These are phyloP conservation scores for Laupala kohalensis DNA, from an alignment of 1,140 invertebrate genomes.

Conservation along the genomic window DNA sequence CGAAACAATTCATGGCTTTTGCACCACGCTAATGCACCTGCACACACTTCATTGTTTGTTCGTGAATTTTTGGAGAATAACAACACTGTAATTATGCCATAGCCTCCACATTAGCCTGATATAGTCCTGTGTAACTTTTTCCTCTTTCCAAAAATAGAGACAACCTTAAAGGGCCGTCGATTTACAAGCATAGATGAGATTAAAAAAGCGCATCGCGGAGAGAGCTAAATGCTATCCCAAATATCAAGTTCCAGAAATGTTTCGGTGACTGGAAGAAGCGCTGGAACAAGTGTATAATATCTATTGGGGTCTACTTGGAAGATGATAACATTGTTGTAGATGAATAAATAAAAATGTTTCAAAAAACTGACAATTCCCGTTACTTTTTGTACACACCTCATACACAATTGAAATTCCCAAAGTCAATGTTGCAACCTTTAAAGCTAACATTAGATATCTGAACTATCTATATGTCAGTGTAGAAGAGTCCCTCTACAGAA, in stretches of 20 bases:
- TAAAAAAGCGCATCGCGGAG: background rate
- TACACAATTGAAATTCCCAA: too few species aligned
- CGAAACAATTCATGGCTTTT: conserved; percentile 28
- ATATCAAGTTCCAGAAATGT: background rate
- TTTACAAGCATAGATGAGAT: background rate
- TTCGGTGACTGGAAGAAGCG: background rate
- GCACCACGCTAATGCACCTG: conserved; percentile 26
- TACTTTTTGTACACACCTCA: too few species aligned
- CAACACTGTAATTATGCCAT: conserved; percentile 18
- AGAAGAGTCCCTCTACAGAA: too few species aligned
- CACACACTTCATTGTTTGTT: conserved; percentile 19
- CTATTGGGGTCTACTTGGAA: background rate
- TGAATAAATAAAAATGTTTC: too few species aligned
- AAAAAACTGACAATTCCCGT: too few species aligned
- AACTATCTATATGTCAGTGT: too few species aligned
- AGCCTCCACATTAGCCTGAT: conserved; percentile 17
- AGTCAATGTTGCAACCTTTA: too few species aligned
- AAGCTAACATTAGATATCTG: too few species aligned
- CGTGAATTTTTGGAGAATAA: conserved; percentile 20
- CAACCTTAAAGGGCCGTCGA: too few species aligned
- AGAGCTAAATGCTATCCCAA: too few species aligned
- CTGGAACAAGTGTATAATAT: background rate
- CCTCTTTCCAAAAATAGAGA: background rate
- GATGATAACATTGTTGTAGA: background rate
- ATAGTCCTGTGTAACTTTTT: background rate